Base-by-base conservation (phyloP, 2,113 vertebrate genomes). In the Prolemur simus region DNA sequence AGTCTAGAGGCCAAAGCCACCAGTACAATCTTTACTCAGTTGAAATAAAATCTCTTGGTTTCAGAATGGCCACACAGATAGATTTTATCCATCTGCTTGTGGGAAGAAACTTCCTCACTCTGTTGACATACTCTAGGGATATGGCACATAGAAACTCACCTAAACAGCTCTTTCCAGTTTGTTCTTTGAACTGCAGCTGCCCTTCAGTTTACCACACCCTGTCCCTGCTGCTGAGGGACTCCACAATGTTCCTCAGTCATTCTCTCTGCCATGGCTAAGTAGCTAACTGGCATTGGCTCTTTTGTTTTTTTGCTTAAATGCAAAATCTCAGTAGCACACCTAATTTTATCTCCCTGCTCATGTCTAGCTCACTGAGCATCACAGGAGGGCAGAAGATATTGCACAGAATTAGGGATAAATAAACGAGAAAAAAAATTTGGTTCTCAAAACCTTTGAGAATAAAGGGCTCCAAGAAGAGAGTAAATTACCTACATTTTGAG, bases 61-160 rank as follows among this genome's bases (percentile, higher is more conserved):
- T n/a, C 83, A 54, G 71, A 95, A 87, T 97, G 97, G 78, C 95
- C 97, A 97, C 98, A 98, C 95, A 98, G 97, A 97, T 97, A 37
- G 92, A 89, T 74, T 17, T 52, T 49, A 21, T 49, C 68, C 80
- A 37, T 97, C 77, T 96, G 42, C 54, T 73, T 78, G 34, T 54
- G 68, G 71, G 93, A 96, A 2, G 5, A 74, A 93, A 27, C 10
- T 69, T 86, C 90, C 80, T 88, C 17, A 7, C 27, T 80, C 47
- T 94, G 45, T 60, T 73, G 86, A 96, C 81, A 93, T 90, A 6
- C 12, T 89, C 39, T 52, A 52, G 78, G 66, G 45, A 39, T 39
- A 15, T 56, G 54, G 45, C 14, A 69, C 47, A 32, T 45, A 71
- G 71, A 45, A 86, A 56, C n/a, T 85, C 71, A 87, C 68, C 49